These are phyloP conservation scores for Dendrolimus punctatus DNA, from an alignment of 1,140 invertebrate species.

Conservation along the genomic window DNA sequence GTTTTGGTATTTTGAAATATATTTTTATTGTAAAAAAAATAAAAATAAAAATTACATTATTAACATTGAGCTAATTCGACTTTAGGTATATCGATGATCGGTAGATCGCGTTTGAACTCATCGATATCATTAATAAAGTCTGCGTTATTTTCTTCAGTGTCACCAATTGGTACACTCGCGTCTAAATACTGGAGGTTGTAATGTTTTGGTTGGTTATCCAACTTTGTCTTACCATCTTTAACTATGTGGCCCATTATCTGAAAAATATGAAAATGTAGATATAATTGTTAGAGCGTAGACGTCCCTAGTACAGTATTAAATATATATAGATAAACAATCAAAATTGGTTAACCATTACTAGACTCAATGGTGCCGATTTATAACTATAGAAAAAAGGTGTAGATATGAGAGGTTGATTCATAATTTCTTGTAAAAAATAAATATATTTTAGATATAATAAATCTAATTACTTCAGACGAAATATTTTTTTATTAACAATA, in stretches of 20 bases:
- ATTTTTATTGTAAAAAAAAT: conserved; percentile 11
- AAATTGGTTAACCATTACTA: too few relatives aligned
- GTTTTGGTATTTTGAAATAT: too few relatives aligned
- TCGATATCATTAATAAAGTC: conserved; percentile 43
- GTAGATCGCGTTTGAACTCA: conserved; percentile 33
- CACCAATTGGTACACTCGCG: conserved; percentile 27
- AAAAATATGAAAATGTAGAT: conserved; percentile 3
- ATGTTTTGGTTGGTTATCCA: conserved; percentile 15
- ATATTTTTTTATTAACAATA: too few relatives aligned
- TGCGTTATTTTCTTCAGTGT: conserved; percentile 27
- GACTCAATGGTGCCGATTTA: too few relatives aligned
- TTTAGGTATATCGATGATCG: conserved; percentile 35
- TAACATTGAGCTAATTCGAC: conserved; percentile 23
- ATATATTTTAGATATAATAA: too few relatives aligned
- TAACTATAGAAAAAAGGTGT: too few relatives aligned
- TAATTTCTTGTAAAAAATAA: too few relatives aligned
- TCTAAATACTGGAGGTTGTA: conserved; percentile 34
- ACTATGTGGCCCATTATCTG: conserved; percentile 51
- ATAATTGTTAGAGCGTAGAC: not conserved
- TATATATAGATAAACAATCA: too few relatives aligned
- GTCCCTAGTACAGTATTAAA: too few relatives aligned
- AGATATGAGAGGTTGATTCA: too few relatives aligned
- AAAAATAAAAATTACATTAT: not conserved
- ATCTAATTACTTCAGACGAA: too few relatives aligned
- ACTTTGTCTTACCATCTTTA: conserved; percentile 23